A percentile compares a stretch with the other conserved stretches of the same genome.
Conservation (phyloP, 1,140 invertebrate species). For the Aricia agestis region DNA sequence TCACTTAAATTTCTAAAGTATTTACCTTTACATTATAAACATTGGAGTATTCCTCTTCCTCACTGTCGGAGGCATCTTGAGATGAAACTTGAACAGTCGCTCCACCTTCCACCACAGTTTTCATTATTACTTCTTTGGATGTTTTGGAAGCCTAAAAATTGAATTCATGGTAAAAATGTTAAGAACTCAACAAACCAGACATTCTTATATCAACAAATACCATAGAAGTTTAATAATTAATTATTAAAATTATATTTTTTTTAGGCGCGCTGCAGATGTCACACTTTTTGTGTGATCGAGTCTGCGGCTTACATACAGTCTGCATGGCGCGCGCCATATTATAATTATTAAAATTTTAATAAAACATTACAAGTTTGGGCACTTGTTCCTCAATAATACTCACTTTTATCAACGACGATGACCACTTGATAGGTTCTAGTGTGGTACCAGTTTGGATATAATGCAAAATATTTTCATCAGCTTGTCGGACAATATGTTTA, state of each 20-base stretch:
- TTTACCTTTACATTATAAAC: conserved; percentile 60
- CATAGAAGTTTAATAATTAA: too few species aligned
- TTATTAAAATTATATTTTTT: too few species aligned
- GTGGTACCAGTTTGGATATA: conserved; percentile 81
- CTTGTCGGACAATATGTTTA: conserved; percentile 83
- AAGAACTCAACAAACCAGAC: background rate
- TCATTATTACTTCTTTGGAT: conserved; percentile 35
- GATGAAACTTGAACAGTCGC: conserved; percentile 72
- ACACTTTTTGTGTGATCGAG: too few species aligned
- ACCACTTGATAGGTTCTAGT: conserved; percentile 72
- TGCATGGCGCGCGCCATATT: too few species aligned
- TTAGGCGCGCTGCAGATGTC: too few species aligned
- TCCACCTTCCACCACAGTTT: conserved; percentile 51
- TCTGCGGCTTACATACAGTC: too few species aligned
- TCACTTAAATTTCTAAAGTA: background rate
- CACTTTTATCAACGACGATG: conserved; percentile 58
- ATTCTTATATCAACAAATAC: too few species aligned
- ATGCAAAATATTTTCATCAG: conserved; percentile 81
- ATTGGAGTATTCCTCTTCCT: conserved; percentile 57
- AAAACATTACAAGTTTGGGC: too few species aligned
- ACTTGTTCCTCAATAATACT: conserved; percentile 17
- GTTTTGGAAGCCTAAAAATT: conserved; percentile 31
- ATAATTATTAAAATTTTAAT: too few species aligned
- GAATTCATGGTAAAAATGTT: background rate
- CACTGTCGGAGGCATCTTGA: conserved; percentile 60